A percentile compares a stretch with the other conserved stretches of the same genome.
Conservation (phyloP, 2,113 vertebrate genomes). For the Raja brachyura region DNA sequence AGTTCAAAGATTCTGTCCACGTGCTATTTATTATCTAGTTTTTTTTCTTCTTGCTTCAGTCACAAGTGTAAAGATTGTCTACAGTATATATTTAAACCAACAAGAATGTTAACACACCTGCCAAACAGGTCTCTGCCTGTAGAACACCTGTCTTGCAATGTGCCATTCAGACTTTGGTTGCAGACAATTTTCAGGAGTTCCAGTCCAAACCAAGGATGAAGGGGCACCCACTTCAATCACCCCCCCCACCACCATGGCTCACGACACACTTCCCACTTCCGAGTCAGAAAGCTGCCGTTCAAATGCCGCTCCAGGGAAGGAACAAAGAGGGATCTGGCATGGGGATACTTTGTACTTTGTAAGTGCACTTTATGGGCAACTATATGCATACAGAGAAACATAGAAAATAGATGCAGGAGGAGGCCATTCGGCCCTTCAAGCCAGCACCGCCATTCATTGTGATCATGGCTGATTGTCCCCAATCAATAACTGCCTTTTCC, state of each 20-base stretch:
- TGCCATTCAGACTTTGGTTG: neutral
- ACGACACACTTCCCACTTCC: neutral
- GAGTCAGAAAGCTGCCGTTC: neutral
- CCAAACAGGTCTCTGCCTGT: slow-evolving; percentile 32
- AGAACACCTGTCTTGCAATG: slow-evolving; percentile 17
- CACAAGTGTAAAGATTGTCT: neutral
- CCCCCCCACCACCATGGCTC: neutral
- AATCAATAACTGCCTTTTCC: too few relatives aligned
- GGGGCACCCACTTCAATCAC: neutral
- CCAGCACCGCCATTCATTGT: too few relatives aligned
- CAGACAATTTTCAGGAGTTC: neutral
- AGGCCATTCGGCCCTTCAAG: too few relatives aligned
- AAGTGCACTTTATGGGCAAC: too few relatives aligned
- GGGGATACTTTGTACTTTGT: too few relatives aligned
- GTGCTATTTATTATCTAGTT: neutral
- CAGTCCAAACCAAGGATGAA: neutral
- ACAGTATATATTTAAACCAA: slow-evolving; percentile 28
- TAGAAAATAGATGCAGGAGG: too few relatives aligned
- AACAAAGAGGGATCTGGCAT: too few relatives aligned
- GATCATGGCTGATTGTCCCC: too few relatives aligned
- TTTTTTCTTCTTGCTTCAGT: neutral
- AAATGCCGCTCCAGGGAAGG: neutral
- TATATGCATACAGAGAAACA: too few relatives aligned
- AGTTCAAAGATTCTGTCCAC: neutral
- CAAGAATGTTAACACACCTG: slow-evolving; percentile 33